These are phyloP conservation scores for Agonum fuliginosum DNA, from an alignment of 2,888 invertebrate species.

Conservation along the genomic window DNA sequence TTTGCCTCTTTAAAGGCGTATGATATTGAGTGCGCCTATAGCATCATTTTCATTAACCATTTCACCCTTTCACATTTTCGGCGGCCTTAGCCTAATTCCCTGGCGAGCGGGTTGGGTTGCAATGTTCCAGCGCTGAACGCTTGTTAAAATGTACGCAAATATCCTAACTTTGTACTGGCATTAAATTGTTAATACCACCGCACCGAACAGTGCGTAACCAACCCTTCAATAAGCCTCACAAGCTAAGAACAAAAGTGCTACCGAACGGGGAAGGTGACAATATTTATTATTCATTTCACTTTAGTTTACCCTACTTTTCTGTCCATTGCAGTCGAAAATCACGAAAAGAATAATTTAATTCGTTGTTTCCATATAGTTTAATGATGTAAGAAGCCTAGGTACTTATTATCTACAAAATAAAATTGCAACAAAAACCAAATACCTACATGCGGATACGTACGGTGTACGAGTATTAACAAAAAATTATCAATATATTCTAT, in stretches of 20 bases:
- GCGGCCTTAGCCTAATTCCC: conserved; percentile 49
- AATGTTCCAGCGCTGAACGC: conserved; percentile 1
- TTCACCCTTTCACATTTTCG: conserved; percentile 55
- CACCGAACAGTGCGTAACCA: conserved; percentile 10
- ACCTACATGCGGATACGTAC: no score
- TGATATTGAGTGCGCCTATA: neutral
- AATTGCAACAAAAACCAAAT: no score
- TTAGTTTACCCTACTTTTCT: no score
- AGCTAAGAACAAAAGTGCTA: neutral
- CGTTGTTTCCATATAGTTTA: no score
- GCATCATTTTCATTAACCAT: conserved; percentile 25
- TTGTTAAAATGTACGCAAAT: conserved; percentile 56
- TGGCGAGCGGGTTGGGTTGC: neutral
- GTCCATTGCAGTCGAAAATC: no score
- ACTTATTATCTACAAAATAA: no score
- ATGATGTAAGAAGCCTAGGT: no score
- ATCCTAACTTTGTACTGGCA: conserved; percentile 50
- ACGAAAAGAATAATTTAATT: no score
- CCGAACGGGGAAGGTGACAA: neutral
- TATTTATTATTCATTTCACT: no score
- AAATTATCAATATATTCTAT: no score
- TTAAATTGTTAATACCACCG: conserved; percentile 35
- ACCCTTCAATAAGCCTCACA: neutral
- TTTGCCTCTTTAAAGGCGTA: neutral
- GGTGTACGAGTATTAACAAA: no score